Base-by-base conservation (phyloP, 1,140 invertebrate genomes). In the Anadara kagoshimensis region DNA sequence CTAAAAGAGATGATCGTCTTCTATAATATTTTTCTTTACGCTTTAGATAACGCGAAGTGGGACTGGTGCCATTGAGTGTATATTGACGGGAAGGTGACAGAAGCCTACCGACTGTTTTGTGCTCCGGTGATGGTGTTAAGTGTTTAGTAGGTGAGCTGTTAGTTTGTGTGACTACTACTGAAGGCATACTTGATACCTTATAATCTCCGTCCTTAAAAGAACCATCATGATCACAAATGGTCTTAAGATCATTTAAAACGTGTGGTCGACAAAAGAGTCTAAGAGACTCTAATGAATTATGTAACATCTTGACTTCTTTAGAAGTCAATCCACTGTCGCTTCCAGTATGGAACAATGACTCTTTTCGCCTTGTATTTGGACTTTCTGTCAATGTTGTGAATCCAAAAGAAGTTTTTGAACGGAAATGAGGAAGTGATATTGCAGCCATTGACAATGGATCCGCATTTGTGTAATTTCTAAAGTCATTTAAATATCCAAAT, bases 291-390 rank as follows among this genome's bases (percentile, higher is more conserved):
- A 73, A 47, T 29, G 71, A 65, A 44, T 57, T 61, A 49, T 73
- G n/a, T 57, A 64, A 26, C 43, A n/a, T 47, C n/a, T 54, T 56
- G 16, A 72, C 68, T 43, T 14, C 36, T 18, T 56, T 45, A 18
- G 63, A 67, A 36, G 59, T 20, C 5, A 73, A 47, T 11, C 44
- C 53, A 20, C 56, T 56, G 24, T 74, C 78, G n/a, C 63, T 73
- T 8, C 57, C 72, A 1, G 43, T 47, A 56, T 83, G 81, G 56
- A 80, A 83, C 20, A 85, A 69, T 1, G 81, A 83, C 57, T 86
- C 84, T 57, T 82, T 82, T 43, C 85, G 36, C 18, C 80, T 47
- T 12, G 80, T 83, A 61, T 85, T 79, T 5, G 85, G 83, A 69
- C 61, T 76, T 68, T 86, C 79, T 43, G 75, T 66, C 12, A 86